phyloP scores from a whole-genome alignment of 2,113 vertebrate genomes.

The Sporophila hypoxantha region DNA sequence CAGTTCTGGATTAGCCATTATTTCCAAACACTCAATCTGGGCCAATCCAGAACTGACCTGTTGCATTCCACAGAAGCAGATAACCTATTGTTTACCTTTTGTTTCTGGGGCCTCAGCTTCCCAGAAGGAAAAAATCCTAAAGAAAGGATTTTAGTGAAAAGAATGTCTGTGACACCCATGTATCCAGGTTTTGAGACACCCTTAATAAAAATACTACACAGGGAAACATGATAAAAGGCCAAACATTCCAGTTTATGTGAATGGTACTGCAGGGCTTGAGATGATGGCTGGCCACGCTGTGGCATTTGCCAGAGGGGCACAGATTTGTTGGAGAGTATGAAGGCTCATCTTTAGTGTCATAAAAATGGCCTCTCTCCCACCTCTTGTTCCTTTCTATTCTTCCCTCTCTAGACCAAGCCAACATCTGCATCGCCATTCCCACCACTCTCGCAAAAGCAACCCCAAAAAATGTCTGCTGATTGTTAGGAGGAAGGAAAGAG shows the following conservation, averaged over 20 bases:
- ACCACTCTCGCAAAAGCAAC: background rate
- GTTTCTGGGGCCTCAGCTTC: too few species aligned
- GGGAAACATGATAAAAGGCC: background rate
- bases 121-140: too few species aligned
- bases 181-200: background rate
- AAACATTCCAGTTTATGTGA: background rate
- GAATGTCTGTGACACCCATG: too few species aligned
- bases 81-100: too few species aligned
- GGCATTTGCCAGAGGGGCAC: background rate
- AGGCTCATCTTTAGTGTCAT: background rate
- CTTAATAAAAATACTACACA: background rate
- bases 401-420: background rate
- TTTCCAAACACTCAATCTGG: too few species aligned
- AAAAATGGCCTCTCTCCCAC: background rate
- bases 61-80: too few species aligned
- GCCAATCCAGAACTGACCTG: too few species aligned
- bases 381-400: background rate
- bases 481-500: background rate
- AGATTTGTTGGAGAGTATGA: background rate
- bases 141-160: too few species aligned
- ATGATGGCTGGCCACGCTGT: background rate
- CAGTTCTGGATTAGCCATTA: too few species aligned
- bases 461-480: background rate
- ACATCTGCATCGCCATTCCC: background rate
- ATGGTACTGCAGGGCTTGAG: background rate